A percentile compares a stretch with the other conserved stretches of the same genome.
phyloP scores from a whole-genome alignment of 2,113 vertebrate genomes.

The Colossoma macropomum region DNA sequence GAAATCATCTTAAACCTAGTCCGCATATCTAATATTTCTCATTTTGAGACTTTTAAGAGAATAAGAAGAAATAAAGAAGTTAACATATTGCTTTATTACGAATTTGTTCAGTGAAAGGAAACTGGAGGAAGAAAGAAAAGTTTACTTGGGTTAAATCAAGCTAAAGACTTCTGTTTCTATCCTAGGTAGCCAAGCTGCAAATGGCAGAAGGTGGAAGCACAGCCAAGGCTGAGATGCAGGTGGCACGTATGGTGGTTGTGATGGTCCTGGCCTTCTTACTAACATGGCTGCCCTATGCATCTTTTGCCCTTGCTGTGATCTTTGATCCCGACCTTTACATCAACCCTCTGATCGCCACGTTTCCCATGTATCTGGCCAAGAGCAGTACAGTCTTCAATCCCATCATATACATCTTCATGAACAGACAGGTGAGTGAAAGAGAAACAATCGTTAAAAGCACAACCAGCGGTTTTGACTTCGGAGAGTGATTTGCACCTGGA shows the following conservation, averaged over 20 bases:
- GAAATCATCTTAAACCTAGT: no score
- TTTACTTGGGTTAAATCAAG: not conserved
- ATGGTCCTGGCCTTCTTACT: slow-evolving; percentile 74
- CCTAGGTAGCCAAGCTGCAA: slow-evolving; percentile 70
- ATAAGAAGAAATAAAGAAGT: no score
- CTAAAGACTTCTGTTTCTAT: not conserved
- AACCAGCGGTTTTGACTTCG: not conserved
- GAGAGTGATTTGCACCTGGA: not conserved
- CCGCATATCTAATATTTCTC: no score
- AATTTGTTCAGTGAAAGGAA: not conserved
- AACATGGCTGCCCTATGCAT: slow-evolving; percentile 73
- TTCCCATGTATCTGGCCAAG: slow-evolving; percentile 71
- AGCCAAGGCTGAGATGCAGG: slow-evolving; percentile 61
- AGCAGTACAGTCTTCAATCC: slow-evolving; percentile 74
- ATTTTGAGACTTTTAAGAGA: no score
- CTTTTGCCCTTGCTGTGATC: slow-evolving; percentile 68
- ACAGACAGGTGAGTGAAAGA: slow-evolving; percentile 70
- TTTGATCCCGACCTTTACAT: slow-evolving; percentile 67
- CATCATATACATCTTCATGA: slow-evolving; percentile 77
- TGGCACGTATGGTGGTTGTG: slow-evolving; percentile 69
- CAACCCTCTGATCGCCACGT: slow-evolving; percentile 68
- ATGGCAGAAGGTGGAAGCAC: slow-evolving; percentile 66
- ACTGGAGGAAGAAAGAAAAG: not conserved
- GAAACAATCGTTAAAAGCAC: not conserved
- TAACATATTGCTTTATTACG: no score